Base-by-base conservation (phyloP, 2,797 vertebrate species). In the Myoxocephalus aenaeus region DNA sequence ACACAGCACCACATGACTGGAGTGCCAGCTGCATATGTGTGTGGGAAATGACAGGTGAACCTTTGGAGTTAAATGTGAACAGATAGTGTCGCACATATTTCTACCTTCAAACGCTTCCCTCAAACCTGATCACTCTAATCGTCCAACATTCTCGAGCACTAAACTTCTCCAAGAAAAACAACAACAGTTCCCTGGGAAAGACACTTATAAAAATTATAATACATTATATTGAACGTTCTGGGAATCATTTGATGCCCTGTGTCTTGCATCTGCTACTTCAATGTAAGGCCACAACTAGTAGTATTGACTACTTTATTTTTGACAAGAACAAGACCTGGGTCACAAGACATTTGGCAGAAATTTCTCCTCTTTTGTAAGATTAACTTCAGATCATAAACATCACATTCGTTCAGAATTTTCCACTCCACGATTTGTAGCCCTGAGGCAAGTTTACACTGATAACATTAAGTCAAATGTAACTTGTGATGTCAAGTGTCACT, bases 1-100 rank as follows among this genome's bases (percentile, higher is more conserved):
- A 90, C 93, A 91, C 86, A 90, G 85, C 75, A 82, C 80, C 57
- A 68, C 90, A 93, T 93, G 86, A 75, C 89, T 90, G 14, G 38
- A 92, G 87, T 82, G 86, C 90, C 92, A 87, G 86, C 82, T 90
- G 80, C 68, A 46, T 80, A 78, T 73, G 70, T 77, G 51, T 81
- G 77, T 79, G 81, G 17, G 69, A 67, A 75, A 72, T 66, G 76
- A 91, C 90, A 91, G 92, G 92, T 92, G 92, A 92, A 76, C 72
- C 44, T 44, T 77, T 70, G 58, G 84, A 65, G 69, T 73, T 80
- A 83, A 86, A 90, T 77, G 73, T 62, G 65, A 84, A 82, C 70
- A 86, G 68, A 82, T 76, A 79, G 48, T 44, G 62, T 77, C 25
- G 0, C 70, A 61, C 59, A 81, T 61, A 70, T 73, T 74, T 78